Base-by-base conservation (phyloP, 2,888 invertebrate genomes). In the Volucella zonaria region DNA sequence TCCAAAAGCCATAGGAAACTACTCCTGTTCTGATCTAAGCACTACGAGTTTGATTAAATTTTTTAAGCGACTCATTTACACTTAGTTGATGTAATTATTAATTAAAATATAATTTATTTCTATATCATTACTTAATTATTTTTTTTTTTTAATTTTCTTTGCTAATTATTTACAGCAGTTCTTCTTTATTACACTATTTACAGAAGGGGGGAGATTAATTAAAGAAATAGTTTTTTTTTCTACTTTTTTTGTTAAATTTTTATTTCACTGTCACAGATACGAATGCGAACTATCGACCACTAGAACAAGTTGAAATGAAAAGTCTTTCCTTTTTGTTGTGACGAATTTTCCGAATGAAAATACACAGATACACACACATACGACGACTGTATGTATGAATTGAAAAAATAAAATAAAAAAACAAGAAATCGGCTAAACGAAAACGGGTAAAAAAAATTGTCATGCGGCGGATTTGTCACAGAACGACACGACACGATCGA, bases 401-500 rank as follows among this genome's bases (percentile, higher is more conserved):
- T 42, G 62, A 56, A 58, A 38, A 45, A 31, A 51, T 58, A 38
- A 59, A 58, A 56, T 1, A 42, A 49, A 43, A 47, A 58, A 52
- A 51, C 2, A 49, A n/a, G 42, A 58, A 45, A 15, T 8, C 12
- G 52, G 45, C 47, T 67, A 70, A 67, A 67, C 61, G 70, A 82
- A 67, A 70, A 59, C 59, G 56, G 47, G 9, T 61, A 56, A 64
- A 23, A 75, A 75, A 58, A 79, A 73, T 59, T 73, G 68, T 77
- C 77, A 85, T 81, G 85, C 76, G 81, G 85, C 85, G 85, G 68
- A 85, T 73, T 81, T 77, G 76, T 85, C 76, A 81, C 76, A 76
- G 51, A 31, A 31, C 71, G 78, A 56, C 56, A 67, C 81, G 73
- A 49, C 75, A 61, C 61, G 51, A n/a, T 70, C 70, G 76, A 81